These are phyloP conservation scores for Argyrosomus regius DNA, from an alignment of 2,797 vertebrate species.

Conservation along the genomic window DNA sequence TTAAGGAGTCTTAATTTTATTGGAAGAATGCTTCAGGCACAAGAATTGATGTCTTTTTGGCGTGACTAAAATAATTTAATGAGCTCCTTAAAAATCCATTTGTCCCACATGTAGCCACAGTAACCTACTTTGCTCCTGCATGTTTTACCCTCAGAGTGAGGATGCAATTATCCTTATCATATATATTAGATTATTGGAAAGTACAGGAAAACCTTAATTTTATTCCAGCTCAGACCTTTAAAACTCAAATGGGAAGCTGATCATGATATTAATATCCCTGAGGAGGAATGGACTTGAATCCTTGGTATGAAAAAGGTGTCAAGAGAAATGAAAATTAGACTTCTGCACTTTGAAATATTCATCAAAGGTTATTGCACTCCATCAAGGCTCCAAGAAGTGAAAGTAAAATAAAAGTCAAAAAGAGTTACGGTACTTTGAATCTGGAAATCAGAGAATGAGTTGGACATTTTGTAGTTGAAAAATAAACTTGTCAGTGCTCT, in stretches of 20 bases:
- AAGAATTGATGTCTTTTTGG: slow-evolving; percentile 4
- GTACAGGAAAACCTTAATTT: slow-evolving; percentile 12
- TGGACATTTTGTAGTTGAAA: neutral
- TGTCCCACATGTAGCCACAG: neutral
- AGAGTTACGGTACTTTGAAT: neutral
- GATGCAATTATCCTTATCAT: slow-evolving; percentile 1
- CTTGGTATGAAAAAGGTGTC: slow-evolving; percentile 6
- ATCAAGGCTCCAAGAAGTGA: neutral
- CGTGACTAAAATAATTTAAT: slow-evolving; percentile 4
- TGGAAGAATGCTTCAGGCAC: neutral
- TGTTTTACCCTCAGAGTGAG: neutral
- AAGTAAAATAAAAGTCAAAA: neutral
- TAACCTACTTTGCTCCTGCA: neutral
- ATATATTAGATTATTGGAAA: slow-evolving; percentile 16
- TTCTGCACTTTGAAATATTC: slow-evolving; percentile 38
- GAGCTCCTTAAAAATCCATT: slow-evolving; percentile 14
- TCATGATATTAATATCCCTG: slow-evolving; percentile 18
- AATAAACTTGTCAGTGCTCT: slow-evolving; percentile 1
- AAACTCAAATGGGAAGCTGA: slow-evolving; percentile 15
- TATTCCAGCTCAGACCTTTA: neutral
- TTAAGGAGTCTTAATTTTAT: neutral
- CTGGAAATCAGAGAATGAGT: neutral
- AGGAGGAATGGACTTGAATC: slow-evolving; percentile 17
- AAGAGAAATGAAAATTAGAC: slow-evolving; percentile 22
- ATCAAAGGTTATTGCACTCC: slow-evolving; percentile 11